A percentile compares a stretch with the other conserved stretches of the same genome.
phyloP scores from a whole-genome alignment of 1,140 invertebrate genomes.

The Diorhabda sublineata region DNA sequence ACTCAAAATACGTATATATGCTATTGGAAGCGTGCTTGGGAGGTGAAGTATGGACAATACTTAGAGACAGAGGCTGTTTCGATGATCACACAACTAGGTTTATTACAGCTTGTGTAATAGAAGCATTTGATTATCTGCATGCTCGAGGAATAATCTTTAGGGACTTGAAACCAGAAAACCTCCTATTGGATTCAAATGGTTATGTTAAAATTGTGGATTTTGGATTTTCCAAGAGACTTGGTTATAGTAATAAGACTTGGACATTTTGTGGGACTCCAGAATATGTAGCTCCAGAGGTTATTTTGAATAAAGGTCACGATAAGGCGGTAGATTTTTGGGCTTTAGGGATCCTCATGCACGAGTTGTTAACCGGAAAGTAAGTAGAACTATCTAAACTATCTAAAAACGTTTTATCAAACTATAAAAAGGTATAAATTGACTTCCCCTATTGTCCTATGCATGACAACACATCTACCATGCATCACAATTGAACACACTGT shows the following conservation, averaged over 20 bases:
- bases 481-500: no score
- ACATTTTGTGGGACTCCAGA: slow-evolving; percentile 84
- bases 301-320: slow-evolving; percentile 69
- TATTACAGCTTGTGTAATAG: slow-evolving; percentile 69
- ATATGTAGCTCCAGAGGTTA: slow-evolving; percentile 72
- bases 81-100: slow-evolving; percentile 72
- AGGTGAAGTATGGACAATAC: slow-evolving; percentile 81
- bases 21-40: slow-evolving; percentile 81
- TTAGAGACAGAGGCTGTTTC: slow-evolving; percentile 67
- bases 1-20: slow-evolving; percentile 83
- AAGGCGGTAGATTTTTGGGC: slow-evolving; percentile 80
- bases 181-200: slow-evolving; percentile 66
- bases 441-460: no score
- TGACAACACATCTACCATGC: no score
- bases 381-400: slow-evolving; percentile 23
- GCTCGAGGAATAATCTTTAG: slow-evolving; percentile 70
- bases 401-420: not conserved
- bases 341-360: slow-evolving; percentile 74
- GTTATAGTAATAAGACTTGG: slow-evolving; percentile 74
- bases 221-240: slow-evolving; percentile 80
- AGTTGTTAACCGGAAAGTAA: slow-evolving; percentile 67
- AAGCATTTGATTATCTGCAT: slow-evolving; percentile 76
- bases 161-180: slow-evolving; percentile 80
- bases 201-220: slow-evolving; percentile 84
- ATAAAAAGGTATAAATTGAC: no score